Conservation (phyloP, 2,797 vertebrate genomes). For the Paratrypauchen microcephalus region DNA sequence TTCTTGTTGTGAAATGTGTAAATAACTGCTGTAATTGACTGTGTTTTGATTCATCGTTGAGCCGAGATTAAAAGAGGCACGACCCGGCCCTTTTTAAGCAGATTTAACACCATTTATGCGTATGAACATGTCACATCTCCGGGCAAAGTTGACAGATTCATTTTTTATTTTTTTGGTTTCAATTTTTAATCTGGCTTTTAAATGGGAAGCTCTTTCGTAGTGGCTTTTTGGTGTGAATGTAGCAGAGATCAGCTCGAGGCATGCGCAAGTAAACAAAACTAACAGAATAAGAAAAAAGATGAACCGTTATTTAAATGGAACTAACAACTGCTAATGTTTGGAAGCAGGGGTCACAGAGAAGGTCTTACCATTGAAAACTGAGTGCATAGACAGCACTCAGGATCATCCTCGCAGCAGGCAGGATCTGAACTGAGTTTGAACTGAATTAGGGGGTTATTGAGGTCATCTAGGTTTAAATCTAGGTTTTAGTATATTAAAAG, state of each 20-base stretch:
- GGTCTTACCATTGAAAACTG: constrained; percentile 14
- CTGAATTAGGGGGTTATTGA: constrained; percentile 2
- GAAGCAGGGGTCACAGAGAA: constrained; percentile 32
- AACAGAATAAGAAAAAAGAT: constrained; percentile 7
- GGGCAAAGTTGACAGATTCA: constrained; percentile 65
- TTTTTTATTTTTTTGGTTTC: constrained; percentile 41
- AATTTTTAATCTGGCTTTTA: constrained; percentile 72
- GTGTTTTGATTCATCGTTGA: constrained; percentile 62
- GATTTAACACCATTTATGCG: constrained; percentile 59
- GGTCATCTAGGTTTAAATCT: neutral
- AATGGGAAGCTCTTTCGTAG: constrained; percentile 31
- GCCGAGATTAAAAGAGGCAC: constrained; percentile 59
- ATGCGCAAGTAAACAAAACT: constrained; percentile 47
- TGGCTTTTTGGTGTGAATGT: constrained; percentile 39
- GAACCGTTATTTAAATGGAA: constrained; percentile 2
- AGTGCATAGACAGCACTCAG: constrained; percentile 11
- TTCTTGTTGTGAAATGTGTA: constrained; percentile 47
- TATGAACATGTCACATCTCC: constrained; percentile 61
- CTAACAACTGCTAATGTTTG: constrained; percentile 13
- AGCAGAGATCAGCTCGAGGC: constrained; percentile 32
- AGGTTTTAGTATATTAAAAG: constrained; percentile 33
- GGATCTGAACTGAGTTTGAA: neutral
- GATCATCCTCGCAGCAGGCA: neutral
- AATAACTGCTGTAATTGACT: constrained; percentile 62
- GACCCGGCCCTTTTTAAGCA: constrained; percentile 44